phyloP scores from a whole-genome alignment of 2,797 vertebrate species.

The Glyptemys insculpta region DNA sequence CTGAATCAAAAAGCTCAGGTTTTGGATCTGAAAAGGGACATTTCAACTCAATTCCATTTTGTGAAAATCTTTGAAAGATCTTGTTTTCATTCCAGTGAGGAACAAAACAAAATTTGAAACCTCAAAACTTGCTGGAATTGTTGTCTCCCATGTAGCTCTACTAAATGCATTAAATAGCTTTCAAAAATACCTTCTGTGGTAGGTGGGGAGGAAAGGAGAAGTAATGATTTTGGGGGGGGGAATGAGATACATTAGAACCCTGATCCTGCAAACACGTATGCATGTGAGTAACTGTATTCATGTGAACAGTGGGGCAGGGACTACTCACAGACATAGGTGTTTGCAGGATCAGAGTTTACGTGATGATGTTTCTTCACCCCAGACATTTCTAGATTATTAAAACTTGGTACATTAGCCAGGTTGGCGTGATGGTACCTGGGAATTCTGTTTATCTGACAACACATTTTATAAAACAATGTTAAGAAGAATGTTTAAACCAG shows the following conservation, averaged over 20 bases:
- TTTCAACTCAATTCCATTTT: neutral
- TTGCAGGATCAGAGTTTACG: neutral
- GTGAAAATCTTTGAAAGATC: neutral
- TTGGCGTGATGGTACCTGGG: conserved; percentile 11
- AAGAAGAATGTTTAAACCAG: conserved; percentile 28
- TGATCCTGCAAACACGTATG: conserved; percentile 24
- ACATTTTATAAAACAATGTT: conserved; percentile 41
- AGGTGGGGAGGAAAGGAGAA: neutral
- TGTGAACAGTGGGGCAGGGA: neutral
- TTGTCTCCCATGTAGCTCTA: neutral
- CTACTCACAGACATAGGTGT: neutral
- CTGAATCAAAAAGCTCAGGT: neutral
- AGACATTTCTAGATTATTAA: conserved; percentile 43
- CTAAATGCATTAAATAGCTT: neutral
- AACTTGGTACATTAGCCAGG: neutral
- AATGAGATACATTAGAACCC: conserved; percentile 19
- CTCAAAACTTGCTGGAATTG: neutral
- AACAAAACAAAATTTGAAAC: conserved; percentile 16
- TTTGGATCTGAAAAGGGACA: neutral
- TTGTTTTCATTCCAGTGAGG: neutral
- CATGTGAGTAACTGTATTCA: conserved; percentile 26
- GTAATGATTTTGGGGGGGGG: neutral
- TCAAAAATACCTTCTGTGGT: neutral
- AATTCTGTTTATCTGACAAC: conserved; percentile 22
- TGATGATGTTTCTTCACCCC: conserved; percentile 44